These are phyloP conservation scores for Ictidomys tridecemlineatus DNA, from an alignment of 2,113 vertebrate genomes.

Conservation along the genomic window DNA sequence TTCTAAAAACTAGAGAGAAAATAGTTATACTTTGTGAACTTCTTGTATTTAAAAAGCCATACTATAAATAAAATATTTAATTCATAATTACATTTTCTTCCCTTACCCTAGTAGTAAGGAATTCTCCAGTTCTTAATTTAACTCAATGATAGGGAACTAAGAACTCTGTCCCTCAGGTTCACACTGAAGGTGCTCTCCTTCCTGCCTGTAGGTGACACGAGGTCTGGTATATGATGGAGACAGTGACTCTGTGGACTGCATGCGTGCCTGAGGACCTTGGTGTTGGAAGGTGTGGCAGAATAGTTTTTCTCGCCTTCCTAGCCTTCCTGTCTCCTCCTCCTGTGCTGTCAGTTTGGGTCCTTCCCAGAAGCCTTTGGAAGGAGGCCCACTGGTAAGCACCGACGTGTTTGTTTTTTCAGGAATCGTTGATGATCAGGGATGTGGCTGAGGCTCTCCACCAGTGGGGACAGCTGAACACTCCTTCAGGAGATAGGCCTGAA, in stretches of 20 bases:
- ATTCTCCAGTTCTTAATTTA: constrained; percentile 5
- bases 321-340: background rate
- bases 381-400: background rate
- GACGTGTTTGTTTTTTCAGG: constrained; percentile 65
- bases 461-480: constrained; percentile 50
- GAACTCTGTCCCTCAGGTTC: background rate
- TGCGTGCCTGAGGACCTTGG: background rate
- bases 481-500: constrained; percentile 26
- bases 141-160: background rate
- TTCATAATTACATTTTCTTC: background rate
- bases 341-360: background rate
- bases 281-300: background rate
- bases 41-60: constrained; percentile 13
- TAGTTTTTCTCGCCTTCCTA: background rate
- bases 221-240: background rate
- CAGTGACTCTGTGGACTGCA: background rate
- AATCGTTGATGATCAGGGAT: background rate
- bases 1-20: constrained; percentile 35
- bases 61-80: background rate
- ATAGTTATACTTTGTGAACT: constrained; percentile 12
- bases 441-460: constrained; percentile 53
- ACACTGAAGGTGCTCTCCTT: background rate
- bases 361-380: background rate
- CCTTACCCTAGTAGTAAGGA: background rate
- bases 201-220: background rate